Evolutionary conservation across 2,888 invertebrate genomes (phyloP), one percentile per base, ranked within the genome.

Genomic region (Geophilus truncorum): DNA sequence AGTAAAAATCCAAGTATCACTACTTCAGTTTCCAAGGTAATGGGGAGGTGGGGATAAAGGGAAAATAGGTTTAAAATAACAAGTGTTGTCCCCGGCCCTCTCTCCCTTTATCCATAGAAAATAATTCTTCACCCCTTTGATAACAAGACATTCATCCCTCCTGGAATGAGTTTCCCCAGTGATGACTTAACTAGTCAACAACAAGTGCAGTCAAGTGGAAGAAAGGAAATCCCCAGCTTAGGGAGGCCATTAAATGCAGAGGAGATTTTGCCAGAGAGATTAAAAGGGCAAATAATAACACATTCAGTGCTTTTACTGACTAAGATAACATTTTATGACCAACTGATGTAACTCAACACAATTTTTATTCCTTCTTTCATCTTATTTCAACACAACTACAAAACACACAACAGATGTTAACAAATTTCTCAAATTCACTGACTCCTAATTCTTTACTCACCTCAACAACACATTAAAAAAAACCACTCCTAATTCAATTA

Each of bases 151-250:
- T 57, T 57, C 57, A 57, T 57, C 57, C 57, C 57, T 23, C 10
- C 23, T 57, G 21, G 21, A 23, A 57, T 21, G 21, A 57, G 51
- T 51, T 62, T 62, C 62, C 62, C 23, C 62, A 62, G 45, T 62
- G 62, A 62, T 62, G 62, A 62, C 62, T 62, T 62, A 62, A 62
- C 62, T 62, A 62, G 62, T 62, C 62, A 62, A 62, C 62, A 62
- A 62, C 62, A 25, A 62, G 62, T 6, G 62, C 62, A 62, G 62
- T 62, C 62, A 62, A 62, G 62, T 62, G 62, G 62, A 62, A 62
- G 62, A 62, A 62, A 62, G 62, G 62, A 62, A 62, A 62, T 62
- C 62, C 62, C 62, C 62, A 62, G 62, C 62, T 62, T 62, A 62
- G 62, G 62, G 62, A 62, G 62, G 23, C 62, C 62, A 62, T 62